Conservation (phyloP, 2,888 invertebrate genomes). For the Apamea sordens region DNA sequence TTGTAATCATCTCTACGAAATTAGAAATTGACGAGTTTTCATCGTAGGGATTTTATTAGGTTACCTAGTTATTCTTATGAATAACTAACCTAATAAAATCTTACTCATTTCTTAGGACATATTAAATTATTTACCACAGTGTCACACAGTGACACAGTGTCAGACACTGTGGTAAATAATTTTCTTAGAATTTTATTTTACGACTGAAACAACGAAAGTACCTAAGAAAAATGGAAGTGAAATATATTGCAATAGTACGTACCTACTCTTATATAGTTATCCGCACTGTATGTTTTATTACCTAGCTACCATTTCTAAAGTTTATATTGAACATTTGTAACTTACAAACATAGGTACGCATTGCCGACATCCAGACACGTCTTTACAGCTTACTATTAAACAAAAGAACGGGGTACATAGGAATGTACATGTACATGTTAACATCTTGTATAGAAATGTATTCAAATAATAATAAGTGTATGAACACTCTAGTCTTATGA, state of each 20-base stretch:
- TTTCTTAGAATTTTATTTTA: neutral
- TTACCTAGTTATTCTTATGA: too few species aligned
- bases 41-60: neutral
- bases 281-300: conserved; percentile 22
- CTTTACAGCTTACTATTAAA: conserved; percentile 21
- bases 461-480: conserved; percentile 20
- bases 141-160: neutral
- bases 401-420: conserved; percentile 6
- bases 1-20: neutral
- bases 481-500: neutral
- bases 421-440: conserved; percentile 1
- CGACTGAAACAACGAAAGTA: neutral
- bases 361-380: conserved; percentile 20
- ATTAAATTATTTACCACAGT: too few species aligned
- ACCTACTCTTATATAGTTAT: conserved; percentile 19
- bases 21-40: neutral
- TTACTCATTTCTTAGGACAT: too few species aligned
- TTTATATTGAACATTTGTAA: conserved; percentile 36
- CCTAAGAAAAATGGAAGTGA: neutral
- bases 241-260: neutral
- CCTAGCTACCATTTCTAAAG: conserved; percentile 12
- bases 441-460: conserved; percentile 16
- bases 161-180: neutral
- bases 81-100: too few species aligned
- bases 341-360: conserved; percentile 28